Evolutionary conservation across 2,888 invertebrate genomes (phyloP).

Genomic region (Melinaea menophilus): DNA sequence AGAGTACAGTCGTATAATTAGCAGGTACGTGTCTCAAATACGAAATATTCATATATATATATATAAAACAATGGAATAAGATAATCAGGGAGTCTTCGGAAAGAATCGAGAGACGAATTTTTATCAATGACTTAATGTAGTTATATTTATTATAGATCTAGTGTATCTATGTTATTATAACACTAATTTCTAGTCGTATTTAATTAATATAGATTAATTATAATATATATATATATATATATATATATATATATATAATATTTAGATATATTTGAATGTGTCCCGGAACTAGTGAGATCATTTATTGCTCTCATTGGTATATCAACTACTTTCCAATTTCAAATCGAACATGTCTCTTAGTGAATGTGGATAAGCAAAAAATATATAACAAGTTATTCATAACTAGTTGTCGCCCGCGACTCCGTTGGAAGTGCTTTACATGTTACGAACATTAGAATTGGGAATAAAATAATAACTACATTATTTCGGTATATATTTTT

Average conservation of each 20-base stretch:
- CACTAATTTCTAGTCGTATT: neutral
- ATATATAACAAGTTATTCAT: conserved; percentile 18
- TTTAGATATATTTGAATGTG: neutral
- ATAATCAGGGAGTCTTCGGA: conserved; percentile 10
- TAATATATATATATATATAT: neutral
- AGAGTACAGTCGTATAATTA: conserved; percentile 29
- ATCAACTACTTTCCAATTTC: conserved; percentile 35
- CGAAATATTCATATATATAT: conserved; percentile 15
- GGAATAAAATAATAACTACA: too few species aligned
- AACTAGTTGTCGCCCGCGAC: conserved; percentile 27
- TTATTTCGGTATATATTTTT: too few species aligned
- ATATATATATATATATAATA: neutral
- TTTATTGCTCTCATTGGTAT: conserved; percentile 31
- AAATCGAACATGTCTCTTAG: conserved; percentile 33
- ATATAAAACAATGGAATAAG: conserved; percentile 5
- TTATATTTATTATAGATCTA: conserved; percentile 9
- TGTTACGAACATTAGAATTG: neutral
- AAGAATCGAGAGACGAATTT: conserved; percentile 16
- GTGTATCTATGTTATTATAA: neutral
- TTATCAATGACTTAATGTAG: conserved; percentile 24
- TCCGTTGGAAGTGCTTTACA: neutral
- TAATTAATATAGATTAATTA: too few species aligned
- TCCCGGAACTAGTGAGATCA: conserved; percentile 26
- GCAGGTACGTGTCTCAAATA: conserved; percentile 30
- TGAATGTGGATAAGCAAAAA: conserved; percentile 22